Percentiles rank a stretch among this genome's conserved stretches.
phyloP scores from a whole-genome alignment of 1,140 invertebrate genomes.

The Acromyrmex heyeri region DNA sequence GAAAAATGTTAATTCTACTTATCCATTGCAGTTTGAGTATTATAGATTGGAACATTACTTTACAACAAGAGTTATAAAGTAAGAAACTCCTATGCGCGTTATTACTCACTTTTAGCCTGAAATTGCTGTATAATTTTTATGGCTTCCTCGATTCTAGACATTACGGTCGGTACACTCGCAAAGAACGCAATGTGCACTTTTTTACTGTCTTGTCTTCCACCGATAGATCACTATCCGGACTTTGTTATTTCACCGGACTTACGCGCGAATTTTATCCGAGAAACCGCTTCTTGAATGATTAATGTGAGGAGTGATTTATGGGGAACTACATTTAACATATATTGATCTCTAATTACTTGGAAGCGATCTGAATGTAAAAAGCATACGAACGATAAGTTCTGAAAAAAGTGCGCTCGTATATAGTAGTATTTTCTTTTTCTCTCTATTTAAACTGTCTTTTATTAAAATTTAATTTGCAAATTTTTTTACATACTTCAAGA shows the following conservation, averaged over 20 bases:
- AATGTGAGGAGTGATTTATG: slow-evolving; percentile 47
- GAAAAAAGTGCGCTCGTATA: not conserved
- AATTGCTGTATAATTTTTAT: slow-evolving; percentile 43
- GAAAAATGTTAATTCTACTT: no score
- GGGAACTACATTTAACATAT: slow-evolving; percentile 17
- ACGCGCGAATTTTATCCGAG: not conserved
- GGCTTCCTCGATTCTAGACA: not conserved
- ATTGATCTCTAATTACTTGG: slow-evolving; percentile 42
- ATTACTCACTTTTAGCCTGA: not conserved
- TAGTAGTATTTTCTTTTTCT: not conserved
- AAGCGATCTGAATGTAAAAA: slow-evolving; percentile 7
- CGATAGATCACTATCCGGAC: slow-evolving; percentile 18
- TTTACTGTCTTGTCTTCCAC: slow-evolving; percentile 14
- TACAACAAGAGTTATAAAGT: slow-evolving; percentile 11
- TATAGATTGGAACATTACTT: slow-evolving; percentile 28
- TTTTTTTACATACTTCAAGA: not conserved
- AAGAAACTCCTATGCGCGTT: not conserved
- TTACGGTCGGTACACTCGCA: not conserved
- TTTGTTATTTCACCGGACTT: slow-evolving; percentile 20
- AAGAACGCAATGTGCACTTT: slow-evolving; percentile 12
- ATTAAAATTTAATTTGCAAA: not conserved
- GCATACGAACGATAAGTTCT: not conserved
- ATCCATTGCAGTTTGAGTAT: not conserved
- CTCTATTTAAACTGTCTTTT: not conserved
- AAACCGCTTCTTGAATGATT: slow-evolving; percentile 25